Conservation (phyloP, 2,113 vertebrate species). For the Clarias gariepinus region DNA sequence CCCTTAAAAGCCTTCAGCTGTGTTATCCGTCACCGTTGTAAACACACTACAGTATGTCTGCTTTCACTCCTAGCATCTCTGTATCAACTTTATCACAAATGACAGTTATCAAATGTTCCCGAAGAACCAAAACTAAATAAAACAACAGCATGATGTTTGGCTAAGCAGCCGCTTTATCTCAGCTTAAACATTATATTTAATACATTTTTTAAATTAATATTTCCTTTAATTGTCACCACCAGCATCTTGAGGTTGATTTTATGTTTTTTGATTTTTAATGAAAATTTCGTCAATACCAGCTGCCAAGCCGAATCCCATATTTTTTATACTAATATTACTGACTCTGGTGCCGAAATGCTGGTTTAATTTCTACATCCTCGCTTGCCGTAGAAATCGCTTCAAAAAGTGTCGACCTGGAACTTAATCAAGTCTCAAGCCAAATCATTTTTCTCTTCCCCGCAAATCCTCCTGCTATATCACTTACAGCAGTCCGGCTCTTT, state of each 20-base stretch:
- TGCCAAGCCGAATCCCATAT: background rate
- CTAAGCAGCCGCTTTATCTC: background rate
- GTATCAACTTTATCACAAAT: background rate
- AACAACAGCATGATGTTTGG: background rate
- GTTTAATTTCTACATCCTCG: background rate
- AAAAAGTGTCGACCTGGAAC: constrained; percentile 7
- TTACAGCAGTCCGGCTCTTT: background rate
- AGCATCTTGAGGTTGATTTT: background rate
- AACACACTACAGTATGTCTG: background rate
- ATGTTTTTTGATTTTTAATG: background rate
- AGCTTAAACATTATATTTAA: no score
- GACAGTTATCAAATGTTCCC: background rate
- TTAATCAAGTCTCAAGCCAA: background rate
- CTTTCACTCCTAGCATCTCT: background rate
- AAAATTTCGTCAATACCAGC: background rate
- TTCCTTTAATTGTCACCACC: background rate
- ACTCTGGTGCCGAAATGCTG: constrained; percentile 3
- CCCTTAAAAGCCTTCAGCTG: background rate
- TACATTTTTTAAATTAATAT: background rate
- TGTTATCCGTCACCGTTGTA: background rate
- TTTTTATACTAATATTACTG: background rate
- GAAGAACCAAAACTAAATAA: background rate
- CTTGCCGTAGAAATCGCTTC: background rate
- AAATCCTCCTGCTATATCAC: background rate
- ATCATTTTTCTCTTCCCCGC: background rate